Conservation (phyloP, 2,113 vertebrate species). For the Todiramphus saurophagus region DNA sequence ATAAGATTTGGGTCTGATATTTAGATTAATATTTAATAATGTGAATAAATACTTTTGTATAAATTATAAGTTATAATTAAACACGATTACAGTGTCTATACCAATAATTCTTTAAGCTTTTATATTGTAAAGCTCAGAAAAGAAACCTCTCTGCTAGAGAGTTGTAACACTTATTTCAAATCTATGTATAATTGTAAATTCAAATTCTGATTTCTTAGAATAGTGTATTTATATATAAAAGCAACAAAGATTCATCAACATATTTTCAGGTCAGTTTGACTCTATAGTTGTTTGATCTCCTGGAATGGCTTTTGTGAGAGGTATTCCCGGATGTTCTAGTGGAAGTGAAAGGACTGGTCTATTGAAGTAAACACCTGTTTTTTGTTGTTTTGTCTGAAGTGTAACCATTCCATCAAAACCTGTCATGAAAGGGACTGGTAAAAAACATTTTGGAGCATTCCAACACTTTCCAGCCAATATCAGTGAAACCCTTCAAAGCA, state of each 20-base stretch:
- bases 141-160: neutral
- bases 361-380: neutral
- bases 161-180: neutral
- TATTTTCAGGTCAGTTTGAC: neutral
- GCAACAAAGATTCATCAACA: neutral
- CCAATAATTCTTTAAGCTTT: neutral
- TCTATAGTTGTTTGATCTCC: neutral
- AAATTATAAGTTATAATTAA: neutral
- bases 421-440: neutral
- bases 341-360: neutral
- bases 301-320: neutral
- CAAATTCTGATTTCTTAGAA: neutral
- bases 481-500: neutral
- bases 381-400: neutral
- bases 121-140: neutral
- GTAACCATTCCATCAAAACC: neutral
- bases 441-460: accelerated
- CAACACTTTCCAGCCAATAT: accelerated
- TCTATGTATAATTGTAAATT: neutral
- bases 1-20: neutral
- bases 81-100: neutral
- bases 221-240: neutral
- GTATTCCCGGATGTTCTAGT: neutral
- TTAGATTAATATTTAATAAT: neutral
- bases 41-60: neutral